Evolutionary conservation across 1,140 invertebrate species (phyloP).

Genomic region (Tenebrio molitor): DNA sequence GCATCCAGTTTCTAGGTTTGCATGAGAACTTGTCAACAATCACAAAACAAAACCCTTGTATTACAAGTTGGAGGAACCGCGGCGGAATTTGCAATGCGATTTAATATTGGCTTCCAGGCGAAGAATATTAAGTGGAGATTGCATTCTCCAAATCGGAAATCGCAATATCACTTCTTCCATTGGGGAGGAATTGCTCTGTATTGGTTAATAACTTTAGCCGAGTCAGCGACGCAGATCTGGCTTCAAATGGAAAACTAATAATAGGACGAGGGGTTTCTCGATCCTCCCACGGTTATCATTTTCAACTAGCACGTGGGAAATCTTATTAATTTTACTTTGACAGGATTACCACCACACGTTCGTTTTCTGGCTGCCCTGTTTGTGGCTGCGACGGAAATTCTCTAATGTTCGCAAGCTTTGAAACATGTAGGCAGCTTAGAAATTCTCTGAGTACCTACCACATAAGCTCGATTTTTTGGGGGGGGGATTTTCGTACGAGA

Average conservation of each 20-base stretch:
- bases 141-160: background rate
- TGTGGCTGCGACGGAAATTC: background rate
- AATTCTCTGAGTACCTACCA: no score
- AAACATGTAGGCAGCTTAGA: no score
- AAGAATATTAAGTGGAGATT: constrained; percentile 3
- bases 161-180: no score
- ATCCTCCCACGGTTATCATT: background rate
- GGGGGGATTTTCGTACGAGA: no score
- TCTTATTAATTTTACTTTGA: background rate
- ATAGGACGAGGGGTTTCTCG: no score
- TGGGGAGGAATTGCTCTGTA: background rate
- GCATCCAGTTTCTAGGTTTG: constrained; percentile 25
- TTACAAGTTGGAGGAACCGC: constrained; percentile 18
- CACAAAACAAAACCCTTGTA: constrained; percentile 33
- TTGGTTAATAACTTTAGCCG: background rate
- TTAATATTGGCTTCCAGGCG: background rate
- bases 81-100: constrained; percentile 22
- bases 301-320: background rate
- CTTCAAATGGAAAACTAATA: no score
- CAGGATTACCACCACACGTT: background rate
- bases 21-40: constrained; percentile 38
- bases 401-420: background rate
- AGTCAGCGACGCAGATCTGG: no score
- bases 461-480: no score
- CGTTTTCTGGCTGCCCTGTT: background rate